Base-by-base conservation (phyloP, 2,113 vertebrate genomes). In the Lathamus discolor region DNA sequence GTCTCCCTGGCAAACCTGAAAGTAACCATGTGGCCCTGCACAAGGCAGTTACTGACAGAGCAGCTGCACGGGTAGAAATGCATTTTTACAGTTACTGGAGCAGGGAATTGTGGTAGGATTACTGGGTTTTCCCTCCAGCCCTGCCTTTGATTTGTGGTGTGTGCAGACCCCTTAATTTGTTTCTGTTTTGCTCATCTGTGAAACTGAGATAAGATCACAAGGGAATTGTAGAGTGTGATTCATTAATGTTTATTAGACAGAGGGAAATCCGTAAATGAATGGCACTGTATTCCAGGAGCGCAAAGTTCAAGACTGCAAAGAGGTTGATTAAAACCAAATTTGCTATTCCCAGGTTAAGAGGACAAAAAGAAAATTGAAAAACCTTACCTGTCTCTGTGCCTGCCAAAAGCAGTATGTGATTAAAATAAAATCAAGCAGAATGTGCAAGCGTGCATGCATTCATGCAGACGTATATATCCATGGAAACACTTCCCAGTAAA, bases 181-280 rank as follows among this genome's bases (percentile, higher is more conserved):
- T 73, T 82, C 88, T 96, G 92, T 82, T 96, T 93, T 84, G 48
- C 90, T 93, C 88, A 76, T 94, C 93, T 96, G 96, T 49, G 91
- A 82, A 82, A 82, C 62, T 7, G 66, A 86, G 93, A 94, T 96
- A 96, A 92, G 86, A 92, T 93, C 93, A 69, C 93, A 11, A 69
- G 92, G 95, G 95, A 62, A 74, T 62, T 82, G 62, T 52, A 14
- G 93, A 70, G 80, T 11, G 92, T 13, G 83, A 70, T 76, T 94
- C 90, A 94, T 96, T 96, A 84, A 88, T 82, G 90, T 82, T 93
- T 96, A 95, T 96, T 94, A 96, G 90, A 28, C 76, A 37, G 92
- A 83, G 92, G 91, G 91, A 96, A 95, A 94, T 91, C 93, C 86
- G 83, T 73, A 48, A 75, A 82, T 92, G 88, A 97, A 91, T 57